Evolutionary conservation across 2,113 vertebrate species (phyloP).

Genomic region (Genyomyrus donnyi): DNA sequence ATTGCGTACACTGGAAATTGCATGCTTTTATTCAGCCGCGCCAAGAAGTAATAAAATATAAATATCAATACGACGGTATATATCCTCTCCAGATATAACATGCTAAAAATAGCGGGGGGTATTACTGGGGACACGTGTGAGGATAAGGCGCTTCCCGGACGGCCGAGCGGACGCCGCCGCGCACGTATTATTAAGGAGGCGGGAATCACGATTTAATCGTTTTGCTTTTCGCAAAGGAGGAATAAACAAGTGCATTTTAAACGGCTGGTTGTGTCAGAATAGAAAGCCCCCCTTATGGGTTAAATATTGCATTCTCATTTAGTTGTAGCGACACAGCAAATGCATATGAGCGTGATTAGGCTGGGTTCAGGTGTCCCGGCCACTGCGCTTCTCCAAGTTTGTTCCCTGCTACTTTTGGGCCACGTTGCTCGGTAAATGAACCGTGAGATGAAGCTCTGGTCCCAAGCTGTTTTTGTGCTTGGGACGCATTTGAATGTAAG

Average conservation of each 20-base stretch:
- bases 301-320: not conserved
- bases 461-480: not conserved
- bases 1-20: slow-evolving; percentile 7
- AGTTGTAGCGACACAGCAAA: not conserved
- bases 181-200: not conserved
- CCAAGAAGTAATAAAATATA: slow-evolving; percentile 15
- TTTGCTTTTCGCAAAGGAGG: not conserved
- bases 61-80: slow-evolving; percentile 34
- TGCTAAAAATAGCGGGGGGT: not conserved
- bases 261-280: not conserved
- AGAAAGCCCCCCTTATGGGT: not conserved
- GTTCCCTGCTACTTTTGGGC: not conserved
- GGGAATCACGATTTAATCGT: not conserved
- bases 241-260: not conserved
- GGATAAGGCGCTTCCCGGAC: not conserved
- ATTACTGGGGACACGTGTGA: not conserved
- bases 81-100: slow-evolving; percentile 20
- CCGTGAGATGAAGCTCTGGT: not conserved
- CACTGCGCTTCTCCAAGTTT: not conserved
- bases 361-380: not conserved
- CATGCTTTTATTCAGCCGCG: not conserved
- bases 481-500: not conserved
- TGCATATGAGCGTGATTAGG: not conserved
- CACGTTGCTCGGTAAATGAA: not conserved
- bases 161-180: not conserved